These are phyloP conservation scores for Neodiprion lecontei DNA, from an alignment of 1,140 invertebrate genomes.

Conservation along the genomic window DNA sequence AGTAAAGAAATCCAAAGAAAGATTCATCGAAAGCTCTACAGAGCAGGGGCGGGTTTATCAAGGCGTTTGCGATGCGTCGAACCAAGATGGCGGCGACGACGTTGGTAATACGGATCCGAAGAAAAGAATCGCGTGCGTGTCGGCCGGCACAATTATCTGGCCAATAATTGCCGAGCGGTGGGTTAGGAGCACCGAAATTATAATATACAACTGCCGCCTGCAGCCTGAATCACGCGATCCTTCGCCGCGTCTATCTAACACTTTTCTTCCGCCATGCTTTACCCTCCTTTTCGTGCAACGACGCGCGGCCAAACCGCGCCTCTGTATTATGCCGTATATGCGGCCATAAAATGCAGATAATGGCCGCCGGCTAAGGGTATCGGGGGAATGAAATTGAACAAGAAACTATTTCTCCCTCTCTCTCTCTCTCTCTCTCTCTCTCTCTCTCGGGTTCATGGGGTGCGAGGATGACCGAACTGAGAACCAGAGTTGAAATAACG, in stretches of 20 bases:
- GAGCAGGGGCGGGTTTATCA: too few species aligned
- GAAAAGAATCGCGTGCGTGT: too few species aligned
- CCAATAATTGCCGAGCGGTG: too few species aligned
- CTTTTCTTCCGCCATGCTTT: not conserved
- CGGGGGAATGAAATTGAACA: conserved; percentile 20
- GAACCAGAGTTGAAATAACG: not conserved
- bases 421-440: too few species aligned
- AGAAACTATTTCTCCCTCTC: not conserved
- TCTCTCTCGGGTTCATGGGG: not conserved
- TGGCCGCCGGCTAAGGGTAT: conserved; percentile 44
- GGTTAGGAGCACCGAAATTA: conserved; percentile 37
- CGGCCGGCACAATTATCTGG: too few species aligned
- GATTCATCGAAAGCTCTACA: too few species aligned
- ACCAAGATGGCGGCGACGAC: too few species aligned
- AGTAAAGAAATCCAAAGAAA: too few species aligned
- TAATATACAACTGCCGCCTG: conserved; percentile 48
- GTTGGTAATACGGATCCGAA: too few species aligned
- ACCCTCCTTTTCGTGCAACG: not conserved
- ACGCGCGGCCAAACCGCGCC: not conserved
- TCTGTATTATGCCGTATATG: conserved; percentile 42
- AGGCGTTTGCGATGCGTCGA: too few species aligned
- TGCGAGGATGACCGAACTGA: not conserved
- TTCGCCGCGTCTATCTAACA: not conserved
- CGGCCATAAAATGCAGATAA: conserved; percentile 60
- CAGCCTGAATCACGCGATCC: conserved; percentile 1